A percentile compares a stretch with the other conserved stretches of the same genome.
Evolutionary conservation across 2,113 vertebrate species (phyloP).

Genomic region (Okapia johnstoni): DNA sequence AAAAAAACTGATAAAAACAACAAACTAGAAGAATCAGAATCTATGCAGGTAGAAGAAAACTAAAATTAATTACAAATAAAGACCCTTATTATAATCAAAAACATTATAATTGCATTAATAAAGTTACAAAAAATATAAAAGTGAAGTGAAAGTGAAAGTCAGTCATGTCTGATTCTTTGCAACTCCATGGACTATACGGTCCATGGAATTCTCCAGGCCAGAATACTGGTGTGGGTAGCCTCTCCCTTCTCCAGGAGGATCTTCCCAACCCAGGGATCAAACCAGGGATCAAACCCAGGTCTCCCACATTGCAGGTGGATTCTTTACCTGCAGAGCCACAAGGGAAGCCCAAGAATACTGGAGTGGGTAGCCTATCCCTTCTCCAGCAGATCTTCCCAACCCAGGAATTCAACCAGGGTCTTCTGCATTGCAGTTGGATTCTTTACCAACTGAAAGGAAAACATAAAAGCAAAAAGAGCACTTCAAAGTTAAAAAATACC

Average conservation of each 20-base stretch:
- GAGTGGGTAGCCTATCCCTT: not conserved
- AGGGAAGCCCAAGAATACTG: not conserved
- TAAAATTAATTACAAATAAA: slow-evolving; percentile 7
- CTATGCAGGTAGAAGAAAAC: not conserved
- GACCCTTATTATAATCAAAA: not conserved
- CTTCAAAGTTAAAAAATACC: not conserved
- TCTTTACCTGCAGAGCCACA: not conserved
- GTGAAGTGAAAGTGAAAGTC: not conserved
- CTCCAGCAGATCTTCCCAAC: not conserved
- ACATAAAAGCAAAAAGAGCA: not conserved
- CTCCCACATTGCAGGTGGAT: not conserved
- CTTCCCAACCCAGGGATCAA: not conserved
- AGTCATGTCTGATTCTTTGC: not conserved
- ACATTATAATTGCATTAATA: not conserved
- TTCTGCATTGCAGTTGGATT: not conserved
- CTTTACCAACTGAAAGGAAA: not conserved
- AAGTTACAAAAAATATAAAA: not conserved
- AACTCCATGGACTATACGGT: too few species aligned
- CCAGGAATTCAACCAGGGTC: not conserved
- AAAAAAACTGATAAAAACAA: not conserved
- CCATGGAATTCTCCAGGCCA: not conserved
- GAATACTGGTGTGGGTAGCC: not conserved
- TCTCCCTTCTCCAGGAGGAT: not conserved
- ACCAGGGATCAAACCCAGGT: not conserved
- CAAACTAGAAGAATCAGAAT: not conserved